Base-by-base conservation (phyloP, 2,888 invertebrate genomes). In the Onchidella celtica region DNA sequence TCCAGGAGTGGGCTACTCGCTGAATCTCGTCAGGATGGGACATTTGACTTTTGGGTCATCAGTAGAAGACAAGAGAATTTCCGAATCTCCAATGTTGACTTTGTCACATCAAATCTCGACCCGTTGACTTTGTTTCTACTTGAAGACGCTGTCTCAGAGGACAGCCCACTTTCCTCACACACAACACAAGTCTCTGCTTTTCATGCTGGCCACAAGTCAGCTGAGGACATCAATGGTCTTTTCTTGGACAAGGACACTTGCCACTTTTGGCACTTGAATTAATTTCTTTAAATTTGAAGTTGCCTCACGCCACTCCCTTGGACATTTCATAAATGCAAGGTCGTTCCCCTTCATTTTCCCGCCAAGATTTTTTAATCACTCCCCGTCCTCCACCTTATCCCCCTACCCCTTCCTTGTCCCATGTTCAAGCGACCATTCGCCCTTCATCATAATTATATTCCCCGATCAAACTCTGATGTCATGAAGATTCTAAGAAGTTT, bases 51-150 rank as follows among this genome's bases (percentile, higher is more conserved):
- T 68, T 68, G 47, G 55, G 47, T 47, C 69, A 47, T 55, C 47
- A 68, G 0, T 11, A 17, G 24, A 47, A 11, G 11, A 47, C 47
- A 47, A 9, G 11, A 47, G 47, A 9, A 9, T 17, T 47, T 17
- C 47, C 47, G n/a, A n/a, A 11, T 17, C 47, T 11, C 73, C 36
- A 61, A 24, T 73, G 73, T 73, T 73, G 73, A 73, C 73, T 73
- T 32, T 38, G 9, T 27, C 61, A 61, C 34, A 61, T 61, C 61
- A 59, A 3, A 27, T 34, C 34, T 29, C 29, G 34, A 61, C 57
- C 27, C 34, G 11, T 9, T 29, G 14, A 61, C 14, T 61, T 73
- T 61, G n/a, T 17, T 36, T 47, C 36, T 73, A 32, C 38, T 59
- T 24, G 36, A 73, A 61, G 73, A 59, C 36, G 61, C 24, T 14